Evolutionary conservation across 2,113 vertebrate species (phyloP).

Genomic region (Uria aalge): DNA sequence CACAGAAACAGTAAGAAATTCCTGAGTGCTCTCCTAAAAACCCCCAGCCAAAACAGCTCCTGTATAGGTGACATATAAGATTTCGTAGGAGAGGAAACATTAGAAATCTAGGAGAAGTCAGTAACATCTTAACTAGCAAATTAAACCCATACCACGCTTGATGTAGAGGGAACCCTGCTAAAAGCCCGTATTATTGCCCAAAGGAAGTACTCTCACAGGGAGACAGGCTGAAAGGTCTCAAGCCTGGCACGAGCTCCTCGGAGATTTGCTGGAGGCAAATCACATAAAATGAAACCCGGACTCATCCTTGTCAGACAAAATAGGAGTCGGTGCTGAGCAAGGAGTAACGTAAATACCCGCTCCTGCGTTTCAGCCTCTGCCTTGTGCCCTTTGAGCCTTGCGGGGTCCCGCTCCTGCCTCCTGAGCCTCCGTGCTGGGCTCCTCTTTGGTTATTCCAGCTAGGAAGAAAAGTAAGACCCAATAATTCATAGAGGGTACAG

Average conservation of each 20-base stretch:
- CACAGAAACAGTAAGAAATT: not conserved
- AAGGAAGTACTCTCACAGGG: not conserved
- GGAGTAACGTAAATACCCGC: not conserved
- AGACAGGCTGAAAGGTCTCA: not conserved
- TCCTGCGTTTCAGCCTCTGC: not conserved
- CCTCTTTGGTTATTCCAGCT: not conserved
- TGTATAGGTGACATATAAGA: not conserved
- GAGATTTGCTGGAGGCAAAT: not conserved
- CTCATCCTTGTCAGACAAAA: not conserved
- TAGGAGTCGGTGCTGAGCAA: not conserved
- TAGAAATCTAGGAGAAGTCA: not conserved
- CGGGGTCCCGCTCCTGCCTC: not conserved
- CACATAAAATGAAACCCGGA: not conserved
- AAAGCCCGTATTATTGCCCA: not conserved
- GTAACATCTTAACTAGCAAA: constrained; percentile 7
- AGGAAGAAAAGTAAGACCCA: not conserved
- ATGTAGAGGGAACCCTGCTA: not conserved
- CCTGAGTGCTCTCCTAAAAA: not conserved
- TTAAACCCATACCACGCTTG: not conserved
- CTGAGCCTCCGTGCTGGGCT: not conserved
- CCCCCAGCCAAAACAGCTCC: not conserved
- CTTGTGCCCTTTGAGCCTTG: fast-evolving
- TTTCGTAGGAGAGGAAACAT: not conserved
- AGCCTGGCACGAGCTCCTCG: not conserved
- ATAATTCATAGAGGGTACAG: not conserved